phyloP scores from a whole-genome alignment of 2,888 invertebrate genomes.

The Fabriciana adippe region DNA sequence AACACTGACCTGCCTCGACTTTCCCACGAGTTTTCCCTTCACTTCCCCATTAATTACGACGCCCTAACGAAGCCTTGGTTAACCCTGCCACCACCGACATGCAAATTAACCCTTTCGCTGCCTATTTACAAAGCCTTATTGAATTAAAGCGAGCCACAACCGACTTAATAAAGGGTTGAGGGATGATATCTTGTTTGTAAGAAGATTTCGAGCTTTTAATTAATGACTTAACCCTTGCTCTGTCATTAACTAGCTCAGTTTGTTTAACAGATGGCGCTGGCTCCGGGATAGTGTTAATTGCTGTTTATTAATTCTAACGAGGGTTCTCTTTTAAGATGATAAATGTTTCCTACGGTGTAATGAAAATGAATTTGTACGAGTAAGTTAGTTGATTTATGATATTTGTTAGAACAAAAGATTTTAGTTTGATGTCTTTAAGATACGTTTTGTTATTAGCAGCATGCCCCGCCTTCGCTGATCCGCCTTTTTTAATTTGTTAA shows the following conservation, averaged over 20 bases:
- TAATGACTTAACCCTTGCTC: conserved; percentile 69
- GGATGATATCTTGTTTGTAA: conserved; percentile 76
- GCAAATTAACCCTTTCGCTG: conserved; percentile 81
- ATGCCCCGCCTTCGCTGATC: no score
- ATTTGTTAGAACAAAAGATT: no score
- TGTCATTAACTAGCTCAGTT: conserved; percentile 64
- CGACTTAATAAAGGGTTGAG: conserved; percentile 68
- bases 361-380: not conserved
- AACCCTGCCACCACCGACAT: conserved; percentile 76
- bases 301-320: conserved; percentile 28
- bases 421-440: no score
- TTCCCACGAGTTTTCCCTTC: conserved; percentile 74
- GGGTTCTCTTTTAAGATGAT: conserved; percentile 4
- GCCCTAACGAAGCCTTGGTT: conserved; percentile 79
- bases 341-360: not conserved
- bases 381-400: not conserved
- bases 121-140: conserved; percentile 78
- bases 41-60: conserved; percentile 71
- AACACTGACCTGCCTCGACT: conserved; percentile 73
- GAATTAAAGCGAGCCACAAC: conserved; percentile 69
- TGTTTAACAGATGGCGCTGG: conserved; percentile 59
- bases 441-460: no score
- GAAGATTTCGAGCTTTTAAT: conserved; percentile 72
- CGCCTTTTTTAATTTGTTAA: no score
- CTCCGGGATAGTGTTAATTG: conserved; percentile 47